Percentiles rank a stretch among this genome's conserved stretches.
Evolutionary conservation across 2,888 invertebrate genomes (phyloP).

Genomic region (Idaea biselata): DNA sequence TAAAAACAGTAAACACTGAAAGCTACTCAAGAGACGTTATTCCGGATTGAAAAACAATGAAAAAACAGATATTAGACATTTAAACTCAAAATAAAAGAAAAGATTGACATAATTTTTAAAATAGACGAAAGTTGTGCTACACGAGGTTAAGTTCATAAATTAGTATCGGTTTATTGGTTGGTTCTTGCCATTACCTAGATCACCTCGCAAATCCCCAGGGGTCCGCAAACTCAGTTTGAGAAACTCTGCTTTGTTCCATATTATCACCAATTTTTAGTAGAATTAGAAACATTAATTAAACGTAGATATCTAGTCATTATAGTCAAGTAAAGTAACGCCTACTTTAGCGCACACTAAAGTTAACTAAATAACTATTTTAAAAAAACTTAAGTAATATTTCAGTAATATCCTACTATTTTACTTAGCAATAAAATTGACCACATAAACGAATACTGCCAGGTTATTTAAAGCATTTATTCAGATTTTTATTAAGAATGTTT

Average conservation of each 20-base stretch:
- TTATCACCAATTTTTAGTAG: constrained; percentile 36
- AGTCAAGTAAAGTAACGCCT: constrained; percentile 29
- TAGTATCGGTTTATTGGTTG: not conserved
- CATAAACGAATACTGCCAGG: constrained; percentile 63
- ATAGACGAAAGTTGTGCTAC: too few relatives aligned
- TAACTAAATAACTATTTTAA: constrained; percentile 19
- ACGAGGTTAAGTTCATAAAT: too few relatives aligned
- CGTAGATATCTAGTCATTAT: constrained; percentile 37
- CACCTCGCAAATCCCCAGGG: not conserved
- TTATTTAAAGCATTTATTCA: constrained; percentile 63
- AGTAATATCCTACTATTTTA: constrained; percentile 15
- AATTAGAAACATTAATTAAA: constrained; percentile 31
- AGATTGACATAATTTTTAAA: too few relatives aligned
- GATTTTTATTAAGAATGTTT: constrained; percentile 47
- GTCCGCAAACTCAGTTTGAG: not conserved
- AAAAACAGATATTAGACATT: too few relatives aligned
- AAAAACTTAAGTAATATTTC: constrained; percentile 10
- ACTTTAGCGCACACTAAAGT: constrained; percentile 50
- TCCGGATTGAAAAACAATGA: too few relatives aligned
- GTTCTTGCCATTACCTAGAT: not conserved
- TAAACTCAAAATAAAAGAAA: too few relatives aligned
- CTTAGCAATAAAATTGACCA: constrained; percentile 45
- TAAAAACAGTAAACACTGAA: not conserved
- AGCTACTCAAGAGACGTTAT: too few relatives aligned
- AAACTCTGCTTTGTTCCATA: constrained; percentile 12